A percentile compares a stretch with the other conserved stretches of the same genome.
These are phyloP conservation scores for Carlito syrichta DNA, from an alignment of 2,113 vertebrate species.

Conservation along the genomic window DNA sequence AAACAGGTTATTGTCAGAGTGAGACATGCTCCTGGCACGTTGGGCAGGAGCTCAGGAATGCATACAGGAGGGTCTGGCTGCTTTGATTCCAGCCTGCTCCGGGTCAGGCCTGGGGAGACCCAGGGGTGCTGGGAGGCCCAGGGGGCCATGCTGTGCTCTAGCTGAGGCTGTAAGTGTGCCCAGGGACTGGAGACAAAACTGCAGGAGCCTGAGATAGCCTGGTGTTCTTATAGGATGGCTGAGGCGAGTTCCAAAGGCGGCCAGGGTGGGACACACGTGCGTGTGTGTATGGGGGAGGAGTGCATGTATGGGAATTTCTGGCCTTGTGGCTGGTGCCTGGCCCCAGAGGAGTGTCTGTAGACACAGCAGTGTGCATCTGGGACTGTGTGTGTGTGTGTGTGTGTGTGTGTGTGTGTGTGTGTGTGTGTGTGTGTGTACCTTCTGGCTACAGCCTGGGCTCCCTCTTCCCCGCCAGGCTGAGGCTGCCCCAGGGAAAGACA, in stretches of 20 bases:
- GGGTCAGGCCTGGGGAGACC: no score
- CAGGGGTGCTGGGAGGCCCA: rapidly evolving
- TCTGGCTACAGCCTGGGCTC: rapidly evolving
- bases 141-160: rapidly evolving
- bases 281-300: no score
- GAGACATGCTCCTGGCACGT: rapidly evolving
- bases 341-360: background rate
- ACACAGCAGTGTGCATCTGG: no score
- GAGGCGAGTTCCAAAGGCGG: background rate
- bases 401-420: background rate
- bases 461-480: background rate
- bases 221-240: background rate
- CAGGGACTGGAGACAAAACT: background rate
- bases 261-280: background rate
- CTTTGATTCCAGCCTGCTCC: background rate
- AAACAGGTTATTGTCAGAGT: background rate
- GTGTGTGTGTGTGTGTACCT: rapidly evolving
- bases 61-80: background rate
- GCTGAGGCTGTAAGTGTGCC: rapidly evolving
- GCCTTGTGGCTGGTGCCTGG: background rate
- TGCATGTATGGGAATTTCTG: background rate
- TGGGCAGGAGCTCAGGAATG: background rate
- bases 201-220: background rate
- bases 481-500: background rate
- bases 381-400: background rate